These are phyloP conservation scores for Phylloscopus collybita DNA, from an alignment of 2,797 vertebrate genomes.

Conservation along the genomic window DNA sequence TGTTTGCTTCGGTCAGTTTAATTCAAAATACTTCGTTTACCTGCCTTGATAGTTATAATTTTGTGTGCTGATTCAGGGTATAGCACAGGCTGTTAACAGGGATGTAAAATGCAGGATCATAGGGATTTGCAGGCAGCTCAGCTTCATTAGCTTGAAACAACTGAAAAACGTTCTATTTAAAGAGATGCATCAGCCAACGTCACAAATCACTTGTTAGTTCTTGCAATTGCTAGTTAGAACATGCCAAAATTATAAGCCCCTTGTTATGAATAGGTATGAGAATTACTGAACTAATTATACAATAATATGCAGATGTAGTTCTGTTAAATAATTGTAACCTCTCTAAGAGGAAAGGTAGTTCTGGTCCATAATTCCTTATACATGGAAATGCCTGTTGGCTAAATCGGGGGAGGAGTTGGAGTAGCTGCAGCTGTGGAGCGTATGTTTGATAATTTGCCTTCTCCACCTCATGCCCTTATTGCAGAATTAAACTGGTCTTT, in stretches of 20 bases:
- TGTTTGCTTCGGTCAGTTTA: background rate
- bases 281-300: background rate
- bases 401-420: background rate
- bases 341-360: background rate
- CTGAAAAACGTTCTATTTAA: background rate
- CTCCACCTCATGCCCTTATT: constrained; percentile 17
- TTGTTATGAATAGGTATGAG: background rate
- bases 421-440: background rate
- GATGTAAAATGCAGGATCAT: background rate
- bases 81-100: background rate
- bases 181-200: background rate
- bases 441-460: background rate
- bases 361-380: background rate
- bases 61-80: background rate
- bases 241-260: background rate
- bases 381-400: background rate
- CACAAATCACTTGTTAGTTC: background rate
- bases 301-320: background rate
- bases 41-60: background rate
- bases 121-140: background rate
- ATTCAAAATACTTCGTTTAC: background rate
- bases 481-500: constrained; percentile 14
- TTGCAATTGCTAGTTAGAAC: background rate
- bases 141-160: background rate
- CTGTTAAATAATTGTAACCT: background rate